Evolutionary conservation across 2,797 vertebrate genomes (phyloP).

Genomic region (Harpagifer antarcticus): DNA sequence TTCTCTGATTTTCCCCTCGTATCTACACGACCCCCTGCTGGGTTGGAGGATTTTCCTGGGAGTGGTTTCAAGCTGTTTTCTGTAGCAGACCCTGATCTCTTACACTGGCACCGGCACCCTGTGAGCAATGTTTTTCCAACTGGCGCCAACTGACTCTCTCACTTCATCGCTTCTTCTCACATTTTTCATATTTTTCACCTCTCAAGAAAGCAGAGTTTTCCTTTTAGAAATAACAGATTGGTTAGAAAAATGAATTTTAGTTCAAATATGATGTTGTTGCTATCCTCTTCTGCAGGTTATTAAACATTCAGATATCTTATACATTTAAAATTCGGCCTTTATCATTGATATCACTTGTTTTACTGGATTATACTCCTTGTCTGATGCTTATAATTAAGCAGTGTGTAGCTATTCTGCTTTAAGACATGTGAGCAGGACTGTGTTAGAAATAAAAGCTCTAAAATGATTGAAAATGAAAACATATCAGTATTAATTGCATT

Average conservation of each 20-base stretch:
- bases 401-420: too few relatives aligned
- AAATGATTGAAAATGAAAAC: too few relatives aligned
- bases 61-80: background rate
- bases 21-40: slow-evolving; percentile 30
- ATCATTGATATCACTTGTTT: too few relatives aligned
- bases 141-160: slow-evolving; percentile 51
- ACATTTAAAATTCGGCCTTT: background rate
- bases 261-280: background rate
- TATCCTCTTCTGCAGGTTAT: too few relatives aligned
- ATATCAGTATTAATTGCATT: too few relatives aligned
- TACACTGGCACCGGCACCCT: slow-evolving; percentile 59
- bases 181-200: slow-evolving; percentile 9
- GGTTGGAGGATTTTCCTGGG: slow-evolving; percentile 10
- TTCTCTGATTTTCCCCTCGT: slow-evolving; percentile 3
- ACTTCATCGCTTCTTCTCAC: slow-evolving; percentile 37
- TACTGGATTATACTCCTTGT: too few relatives aligned
- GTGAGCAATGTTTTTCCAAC: slow-evolving; percentile 56
- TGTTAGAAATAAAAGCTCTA: too few relatives aligned
- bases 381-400: too few relatives aligned
- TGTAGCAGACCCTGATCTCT: slow-evolving; percentile 34
- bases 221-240: background rate
- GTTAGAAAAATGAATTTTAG: background rate
- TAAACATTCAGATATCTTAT: background rate
- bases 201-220: background rate
- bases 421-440: too few relatives aligned